These are phyloP conservation scores for Cantharis rustica DNA, from an alignment of 2,888 invertebrate species.

Conservation along the genomic window DNA sequence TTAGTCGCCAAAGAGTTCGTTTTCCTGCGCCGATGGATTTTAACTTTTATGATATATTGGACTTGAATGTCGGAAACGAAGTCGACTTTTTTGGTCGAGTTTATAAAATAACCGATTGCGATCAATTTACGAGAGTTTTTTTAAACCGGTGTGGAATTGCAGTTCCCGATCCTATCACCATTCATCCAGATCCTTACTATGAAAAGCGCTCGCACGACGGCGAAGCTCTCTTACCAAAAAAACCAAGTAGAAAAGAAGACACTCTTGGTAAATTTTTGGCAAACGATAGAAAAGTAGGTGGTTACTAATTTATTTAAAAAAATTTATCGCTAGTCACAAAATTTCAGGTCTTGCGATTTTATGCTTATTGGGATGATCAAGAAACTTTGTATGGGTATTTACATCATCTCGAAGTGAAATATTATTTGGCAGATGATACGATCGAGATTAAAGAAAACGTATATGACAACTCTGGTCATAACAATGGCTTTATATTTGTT, in stretches of 20 bases:
- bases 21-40: constrained; percentile 74
- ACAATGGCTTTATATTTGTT: constrained; percentile 74
- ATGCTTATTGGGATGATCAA: constrained; percentile 89
- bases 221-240: constrained; percentile 52
- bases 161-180: constrained; percentile 71
- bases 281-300: constrained; percentile 70
- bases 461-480: constrained; percentile 70
- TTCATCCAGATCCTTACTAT: constrained; percentile 63
- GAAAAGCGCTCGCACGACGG: constrained; percentile 54
- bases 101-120: constrained; percentile 83
- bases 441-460: constrained; percentile 83
- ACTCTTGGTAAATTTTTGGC: constrained; percentile 81
- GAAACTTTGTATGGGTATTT: constrained; percentile 76
- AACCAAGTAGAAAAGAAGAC: constrained; percentile 63
- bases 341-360: constrained; percentile 67
- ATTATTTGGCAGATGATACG: constrained; percentile 86
- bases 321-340: not conserved
- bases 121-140: constrained; percentile 84
- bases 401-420: constrained; percentile 79
- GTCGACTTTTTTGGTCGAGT: constrained; percentile 81
- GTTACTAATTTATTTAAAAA: not conserved
- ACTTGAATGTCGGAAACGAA: constrained; percentile 84
- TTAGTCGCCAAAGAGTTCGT: constrained; percentile 81
- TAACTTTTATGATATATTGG: constrained; percentile 80
- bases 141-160: constrained; percentile 82